Conservation (phyloP, 2,888 invertebrate genomes). For the Ferdinandea cuprea region DNA sequence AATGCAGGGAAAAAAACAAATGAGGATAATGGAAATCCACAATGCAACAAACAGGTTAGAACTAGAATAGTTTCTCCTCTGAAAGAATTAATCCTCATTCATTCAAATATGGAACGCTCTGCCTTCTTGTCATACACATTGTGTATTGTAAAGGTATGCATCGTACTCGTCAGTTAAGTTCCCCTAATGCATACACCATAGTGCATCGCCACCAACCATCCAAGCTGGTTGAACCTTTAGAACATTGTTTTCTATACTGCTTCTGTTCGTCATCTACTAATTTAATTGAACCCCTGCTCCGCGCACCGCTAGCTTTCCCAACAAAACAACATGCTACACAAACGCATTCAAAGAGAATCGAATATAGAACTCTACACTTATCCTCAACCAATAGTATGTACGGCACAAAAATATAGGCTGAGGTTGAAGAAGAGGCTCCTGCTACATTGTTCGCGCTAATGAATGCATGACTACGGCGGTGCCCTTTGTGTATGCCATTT, state of each 20-base stretch:
- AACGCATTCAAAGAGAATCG: conserved; percentile 45
- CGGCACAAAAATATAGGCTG: neutral
- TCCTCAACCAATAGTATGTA: conserved; percentile 11
- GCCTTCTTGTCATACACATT: conserved; percentile 11
- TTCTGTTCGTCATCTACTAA: conserved; percentile 53
- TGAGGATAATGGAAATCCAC: conserved; percentile 29
- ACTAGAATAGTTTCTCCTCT: conserved; percentile 45
- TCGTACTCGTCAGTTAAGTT: conserved; percentile 53
- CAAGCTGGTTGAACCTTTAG: conserved; percentile 26
- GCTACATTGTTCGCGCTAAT: conserved; percentile 60
- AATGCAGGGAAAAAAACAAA: neutral
- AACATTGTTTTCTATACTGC: conserved; percentile 35
- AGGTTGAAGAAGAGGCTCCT: conserved; percentile 5
- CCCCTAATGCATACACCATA: conserved; percentile 33
- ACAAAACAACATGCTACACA: conserved; percentile 2
- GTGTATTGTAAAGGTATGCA: neutral
- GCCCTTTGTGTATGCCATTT: conserved; percentile 35
- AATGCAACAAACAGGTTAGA: conserved; percentile 57
- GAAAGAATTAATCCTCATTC: conserved; percentile 56
- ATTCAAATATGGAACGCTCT: conserved; percentile 37
- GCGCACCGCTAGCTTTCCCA: neutral
- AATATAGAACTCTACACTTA: conserved; percentile 46
- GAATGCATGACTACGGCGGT: conserved; percentile 22
- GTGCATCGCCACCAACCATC: conserved; percentile 18
- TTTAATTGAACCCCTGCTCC: conserved; percentile 54